Percentiles rank a stretch among this genome's conserved stretches.
Evolutionary conservation across 37 sponge, comb jelly and placozoan genomes (phyloP).

Genomic region (Spongilla lacustris): DNA sequence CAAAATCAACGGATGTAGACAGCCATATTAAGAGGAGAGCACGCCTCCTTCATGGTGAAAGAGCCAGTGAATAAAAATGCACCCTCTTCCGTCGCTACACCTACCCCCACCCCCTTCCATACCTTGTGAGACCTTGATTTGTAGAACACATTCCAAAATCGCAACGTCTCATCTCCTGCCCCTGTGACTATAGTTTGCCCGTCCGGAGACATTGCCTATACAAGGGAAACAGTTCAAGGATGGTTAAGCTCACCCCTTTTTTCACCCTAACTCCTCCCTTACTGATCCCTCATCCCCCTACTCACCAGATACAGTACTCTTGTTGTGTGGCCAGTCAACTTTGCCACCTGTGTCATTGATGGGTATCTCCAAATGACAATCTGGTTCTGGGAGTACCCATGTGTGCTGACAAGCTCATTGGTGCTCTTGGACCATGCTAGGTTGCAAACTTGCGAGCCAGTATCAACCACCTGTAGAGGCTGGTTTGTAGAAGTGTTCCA

Average conservation of each 20-base stretch:
- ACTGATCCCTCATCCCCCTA: background rate
- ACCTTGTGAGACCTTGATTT: slow-evolving; percentile 83
- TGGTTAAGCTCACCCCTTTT: background rate
- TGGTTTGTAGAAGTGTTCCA: slow-evolving; percentile 93
- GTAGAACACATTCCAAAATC: slow-evolving; percentile 96
- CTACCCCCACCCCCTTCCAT: background rate
- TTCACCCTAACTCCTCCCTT: background rate
- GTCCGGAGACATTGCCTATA: slow-evolving; percentile 93
- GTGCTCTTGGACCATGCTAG: slow-evolving; percentile 89
- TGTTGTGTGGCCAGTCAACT: slow-evolving; percentile 90
- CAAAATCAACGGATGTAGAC: slow-evolving; percentile 44
- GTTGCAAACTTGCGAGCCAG: slow-evolving; percentile 97
- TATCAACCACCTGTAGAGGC: slow-evolving; percentile 74
- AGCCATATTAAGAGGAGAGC: slow-evolving; percentile 63
- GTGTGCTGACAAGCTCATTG: slow-evolving; percentile 92
- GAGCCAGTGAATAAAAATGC: background rate
- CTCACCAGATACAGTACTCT: slow-evolving; percentile 90
- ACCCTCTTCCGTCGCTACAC: background rate
- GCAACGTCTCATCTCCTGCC: slow-evolving; percentile 94
- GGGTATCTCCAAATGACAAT: slow-evolving; percentile 93
- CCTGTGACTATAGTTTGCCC: slow-evolving; percentile 93
- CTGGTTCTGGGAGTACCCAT: slow-evolving; percentile 97
- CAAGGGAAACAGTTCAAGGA: background rate
- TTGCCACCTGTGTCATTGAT: slow-evolving; percentile 77
- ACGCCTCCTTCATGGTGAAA: slow-evolving; percentile 33